Evolutionary conservation across 2,888 invertebrate genomes (phyloP), one percentile per base, ranked within the genome.

Genomic region (Zaprionus bogoriensis): DNA sequence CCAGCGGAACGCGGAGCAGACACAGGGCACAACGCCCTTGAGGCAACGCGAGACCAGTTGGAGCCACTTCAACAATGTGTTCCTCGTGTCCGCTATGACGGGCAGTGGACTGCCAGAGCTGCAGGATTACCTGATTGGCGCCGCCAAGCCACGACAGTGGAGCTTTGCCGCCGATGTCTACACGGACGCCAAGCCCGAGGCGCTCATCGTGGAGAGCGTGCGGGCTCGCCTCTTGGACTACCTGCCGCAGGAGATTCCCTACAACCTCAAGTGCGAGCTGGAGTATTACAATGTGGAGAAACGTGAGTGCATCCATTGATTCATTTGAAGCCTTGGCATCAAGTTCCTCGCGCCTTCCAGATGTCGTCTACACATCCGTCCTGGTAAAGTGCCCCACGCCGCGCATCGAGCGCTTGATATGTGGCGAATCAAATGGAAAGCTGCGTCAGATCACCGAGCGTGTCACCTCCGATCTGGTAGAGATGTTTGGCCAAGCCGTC

Each of bases 61-160:
- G 95, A 92, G 93, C n/a, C 89, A 95, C 73, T 99, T 99, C 90
- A 92, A 94, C 22, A 94, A 96, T 88, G 95, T 99, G 7, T 99
- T 99, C 89, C 94, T 98, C 92, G 93, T 97, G n/a, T 98, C 98
- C 6, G 96, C 98, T 0, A 89, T 97, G 22, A 94, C 93, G 55
- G 95, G 95, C 19, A 94, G 94, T 90, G 97, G 97, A 1, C 91
- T 96, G 1, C 91, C 92, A 25, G 94, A 94, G 77, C 91, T 97
- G 23, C 93, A 94, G 77, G 77, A 85, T 32, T 87, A 88, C 71
- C 59, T 90, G 2, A 19, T 82, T 0, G 53, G 66, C 0, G 38
- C 62, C 3, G 95, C 97, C 0, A 93, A 93, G 88, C 92, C 93
- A 0, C 92, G 93, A 0, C 88, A 92, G 10, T 96, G 96, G 94